These are phyloP conservation scores for Pristionchus arcanus DNA, from an alignment of 2,888 invertebrate species.

Conservation along the genomic window DNA sequence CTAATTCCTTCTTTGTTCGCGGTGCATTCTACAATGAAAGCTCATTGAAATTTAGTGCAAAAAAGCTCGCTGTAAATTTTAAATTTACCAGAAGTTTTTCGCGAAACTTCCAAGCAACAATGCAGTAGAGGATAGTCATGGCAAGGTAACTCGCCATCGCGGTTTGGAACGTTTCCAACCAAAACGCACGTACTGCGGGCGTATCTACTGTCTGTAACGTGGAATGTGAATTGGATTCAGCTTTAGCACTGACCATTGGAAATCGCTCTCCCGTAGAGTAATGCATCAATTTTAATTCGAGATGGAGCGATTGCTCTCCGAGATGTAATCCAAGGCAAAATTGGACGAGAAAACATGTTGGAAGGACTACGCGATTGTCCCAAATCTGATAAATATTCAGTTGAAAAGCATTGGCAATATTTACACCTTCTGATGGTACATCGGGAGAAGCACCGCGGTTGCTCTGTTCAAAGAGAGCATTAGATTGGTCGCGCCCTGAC, in stretches of 20 bases:
- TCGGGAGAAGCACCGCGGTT: not conserved
- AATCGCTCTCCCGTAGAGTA: not conserved
- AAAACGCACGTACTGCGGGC: not conserved
- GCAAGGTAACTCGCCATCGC: not conserved
- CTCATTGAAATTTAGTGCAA: too few relatives aligned
- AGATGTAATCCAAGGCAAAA: not conserved
- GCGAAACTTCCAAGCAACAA: not conserved
- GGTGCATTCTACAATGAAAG: not conserved
- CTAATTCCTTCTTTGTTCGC: not conserved
- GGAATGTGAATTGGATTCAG: not conserved
- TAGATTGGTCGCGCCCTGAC: not conserved
- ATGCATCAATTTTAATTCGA: not conserved
- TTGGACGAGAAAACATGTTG: not conserved
- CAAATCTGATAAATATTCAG: not conserved
- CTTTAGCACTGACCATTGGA: not conserved
- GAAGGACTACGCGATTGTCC: not conserved
- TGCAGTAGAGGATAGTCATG: not conserved
- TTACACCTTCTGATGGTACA: not conserved
- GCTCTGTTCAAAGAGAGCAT: not conserved
- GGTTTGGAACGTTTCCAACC: not conserved
- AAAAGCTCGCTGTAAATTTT: too few relatives aligned
- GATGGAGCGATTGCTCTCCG: not conserved
- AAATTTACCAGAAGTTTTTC: not conserved
- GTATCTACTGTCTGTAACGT: not conserved
- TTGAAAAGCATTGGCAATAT: too few relatives aligned